Evolutionary conservation across 2,888 invertebrate species (phyloP).

Genomic region (Andricus curvator): DNA sequence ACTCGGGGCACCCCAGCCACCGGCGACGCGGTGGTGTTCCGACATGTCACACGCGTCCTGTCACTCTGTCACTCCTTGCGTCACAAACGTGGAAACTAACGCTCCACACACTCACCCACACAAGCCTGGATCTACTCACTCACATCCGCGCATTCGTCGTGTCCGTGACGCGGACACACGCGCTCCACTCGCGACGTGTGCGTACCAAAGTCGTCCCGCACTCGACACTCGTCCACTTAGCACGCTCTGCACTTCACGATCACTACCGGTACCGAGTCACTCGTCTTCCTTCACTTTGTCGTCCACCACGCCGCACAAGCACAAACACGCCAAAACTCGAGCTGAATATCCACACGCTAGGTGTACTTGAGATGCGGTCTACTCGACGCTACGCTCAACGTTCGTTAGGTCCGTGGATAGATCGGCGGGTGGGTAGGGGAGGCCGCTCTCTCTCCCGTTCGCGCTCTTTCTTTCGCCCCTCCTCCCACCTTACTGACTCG

Average conservation of each 20-base stretch:
- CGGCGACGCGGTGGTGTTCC: constrained; percentile 84
- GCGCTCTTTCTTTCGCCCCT: constrained; percentile 55
- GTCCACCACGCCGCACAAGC: constrained; percentile 1
- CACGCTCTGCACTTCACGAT: constrained; percentile 53
- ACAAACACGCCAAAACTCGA: constrained; percentile 10
- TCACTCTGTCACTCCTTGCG: constrained; percentile 48
- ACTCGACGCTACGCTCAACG: constrained; percentile 77
- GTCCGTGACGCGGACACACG: constrained; percentile 44
- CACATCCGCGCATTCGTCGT: constrained; percentile 63
- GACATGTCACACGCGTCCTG: constrained; percentile 79
- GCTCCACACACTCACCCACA: constrained; percentile 50
- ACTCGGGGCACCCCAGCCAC: constrained; percentile 80
- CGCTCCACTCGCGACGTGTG: constrained; percentile 41
- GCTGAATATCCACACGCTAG: constrained; percentile 38
- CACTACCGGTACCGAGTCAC: constrained; percentile 44
- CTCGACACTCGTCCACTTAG: constrained; percentile 46
- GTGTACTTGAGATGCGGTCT: constrained; percentile 73
- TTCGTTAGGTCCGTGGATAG: constrained; percentile 76
- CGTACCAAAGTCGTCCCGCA: constrained; percentile 33
- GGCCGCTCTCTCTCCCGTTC: constrained; percentile 54
- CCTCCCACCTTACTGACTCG: constrained; percentile 42
- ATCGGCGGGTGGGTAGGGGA: constrained; percentile 68
- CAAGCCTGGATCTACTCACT: constrained; percentile 60
- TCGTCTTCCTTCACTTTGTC: constrained; percentile 42
- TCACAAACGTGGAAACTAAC: constrained; percentile 31